phyloP scores from a whole-genome alignment of 2,888 invertebrate genomes.

The Rhimphoctona megacephalus region DNA sequence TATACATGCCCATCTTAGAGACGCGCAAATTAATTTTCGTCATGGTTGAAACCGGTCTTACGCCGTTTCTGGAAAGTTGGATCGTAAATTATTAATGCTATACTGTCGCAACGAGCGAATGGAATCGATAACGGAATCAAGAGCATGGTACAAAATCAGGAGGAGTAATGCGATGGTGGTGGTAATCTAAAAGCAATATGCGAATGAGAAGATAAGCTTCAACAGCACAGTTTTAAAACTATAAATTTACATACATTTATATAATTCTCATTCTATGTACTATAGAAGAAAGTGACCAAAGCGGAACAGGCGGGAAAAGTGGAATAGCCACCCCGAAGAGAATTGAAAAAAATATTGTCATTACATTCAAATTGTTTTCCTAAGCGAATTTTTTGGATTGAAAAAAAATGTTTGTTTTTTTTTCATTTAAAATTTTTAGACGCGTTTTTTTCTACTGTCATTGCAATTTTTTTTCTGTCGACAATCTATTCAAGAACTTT shows the following conservation, averaged over 20 bases:
- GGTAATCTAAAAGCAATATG: constrained; percentile 31
- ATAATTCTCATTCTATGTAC: not conserved
- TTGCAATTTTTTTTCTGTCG: too few relatives aligned
- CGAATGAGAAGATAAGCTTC: constrained; percentile 18
- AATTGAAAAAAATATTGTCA: not conserved
- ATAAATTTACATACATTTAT: not conserved
- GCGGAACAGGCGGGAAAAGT: not conserved
- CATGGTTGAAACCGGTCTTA: constrained; percentile 58
- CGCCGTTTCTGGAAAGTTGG: constrained; percentile 54
- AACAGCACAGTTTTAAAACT: constrained; percentile 55
- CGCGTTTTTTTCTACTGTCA: too few relatives aligned
- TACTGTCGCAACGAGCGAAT: constrained; percentile 48
- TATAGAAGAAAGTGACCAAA: too few relatives aligned
- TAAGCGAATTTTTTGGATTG: too few relatives aligned
- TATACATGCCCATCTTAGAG: constrained; percentile 4
- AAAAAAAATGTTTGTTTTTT: too few relatives aligned
- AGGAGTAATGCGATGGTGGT: constrained; percentile 19
- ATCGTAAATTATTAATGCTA: constrained; percentile 68
- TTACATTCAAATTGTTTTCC: not conserved
- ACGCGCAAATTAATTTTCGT: constrained; percentile 66
- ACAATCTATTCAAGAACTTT: too few relatives aligned
- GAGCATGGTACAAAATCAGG: constrained; percentile 2
- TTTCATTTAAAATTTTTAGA: too few relatives aligned
- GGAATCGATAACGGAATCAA: constrained; percentile 41
- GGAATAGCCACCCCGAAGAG: too few relatives aligned